Evolutionary conservation across 53 echinoderm and acorn worm genomes (phyloP), one percentile per base, ranked within the genome.

Genomic region (Antedon mediterranea): DNA sequence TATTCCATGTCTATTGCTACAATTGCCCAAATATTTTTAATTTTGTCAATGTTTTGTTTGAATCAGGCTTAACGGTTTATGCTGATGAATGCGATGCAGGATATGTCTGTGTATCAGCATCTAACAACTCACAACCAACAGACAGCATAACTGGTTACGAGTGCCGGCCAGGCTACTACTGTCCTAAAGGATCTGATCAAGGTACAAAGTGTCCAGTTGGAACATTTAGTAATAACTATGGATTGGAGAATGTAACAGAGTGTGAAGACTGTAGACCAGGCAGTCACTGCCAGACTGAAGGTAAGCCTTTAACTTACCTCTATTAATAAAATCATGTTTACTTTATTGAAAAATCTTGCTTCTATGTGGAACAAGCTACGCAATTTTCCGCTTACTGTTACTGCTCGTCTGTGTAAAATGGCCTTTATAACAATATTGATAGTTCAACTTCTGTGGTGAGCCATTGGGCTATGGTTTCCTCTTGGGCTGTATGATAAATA

Each of bases 51-150:
- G 80, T 13, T 81, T 76, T 28, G 5, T 30, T 31, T 28, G 14
- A 26, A 3, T 34, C 29, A 80, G 80, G 82, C 37, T 70, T 86
- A 18, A 82, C 78, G 11, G 78, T 32, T 27, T 92, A 84, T 78
- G 83, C 87, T 31, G 97, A 95, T 70, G 78, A 85, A 20, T 95
- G 97, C 74, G 92, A 95, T 82, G 97, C 97, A 0, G 97, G 97
- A 31, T 95, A 81, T 73, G 89, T 95, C 43, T 95, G 97, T 41
- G 91, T 95, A 29, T 92, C 97, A 2, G 89, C 87, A 30, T 80
- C 88, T 9, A 92, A 92, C 85, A 92, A 73, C 80, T 95, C 97
- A 27, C 76, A 82, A 13, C 97, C 97, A 3, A 80, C 33, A 0
- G 97, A 95, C 71, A 91, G 89, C 5, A 82, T 81, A 76, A 95